Percentiles rank a stretch among this genome's conserved stretches.
Evolutionary conservation across 2,113 vertebrate species (phyloP).

Genomic region (Trematocara marginatum): DNA sequence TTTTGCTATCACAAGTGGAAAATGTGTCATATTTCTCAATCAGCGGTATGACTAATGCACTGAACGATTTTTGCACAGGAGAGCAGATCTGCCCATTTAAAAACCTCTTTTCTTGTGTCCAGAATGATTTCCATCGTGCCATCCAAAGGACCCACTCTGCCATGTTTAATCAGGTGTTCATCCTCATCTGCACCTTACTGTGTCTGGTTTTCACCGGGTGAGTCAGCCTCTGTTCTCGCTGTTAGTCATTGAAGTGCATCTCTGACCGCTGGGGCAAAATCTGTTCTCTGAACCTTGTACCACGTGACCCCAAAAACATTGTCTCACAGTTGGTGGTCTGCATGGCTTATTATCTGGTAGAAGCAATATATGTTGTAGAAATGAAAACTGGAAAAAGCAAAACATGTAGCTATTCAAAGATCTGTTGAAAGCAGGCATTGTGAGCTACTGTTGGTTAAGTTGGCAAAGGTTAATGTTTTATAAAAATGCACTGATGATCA

Average conservation of each 20-base stretch:
- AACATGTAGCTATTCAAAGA: background rate
- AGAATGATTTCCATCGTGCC: slow-evolving; percentile 96
- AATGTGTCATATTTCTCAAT: background rate
- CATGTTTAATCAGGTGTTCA: slow-evolving; percentile 98
- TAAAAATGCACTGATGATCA: background rate
- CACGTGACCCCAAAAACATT: background rate
- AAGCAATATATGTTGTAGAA: background rate
- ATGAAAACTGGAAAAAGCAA: fast-evolving
- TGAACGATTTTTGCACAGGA: background rate
- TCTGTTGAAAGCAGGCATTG: background rate
- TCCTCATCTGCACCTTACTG: slow-evolving; percentile 96
- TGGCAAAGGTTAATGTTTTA: background rate
- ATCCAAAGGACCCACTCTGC: slow-evolving; percentile 95
- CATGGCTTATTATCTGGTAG: background rate
- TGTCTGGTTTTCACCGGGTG: slow-evolving; percentile 97
- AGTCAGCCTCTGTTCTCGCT: slow-evolving; percentile 31
- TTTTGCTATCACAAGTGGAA: background rate
- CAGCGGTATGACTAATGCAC: fast-evolving
- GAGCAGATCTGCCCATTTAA: background rate
- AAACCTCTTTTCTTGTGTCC: background rate
- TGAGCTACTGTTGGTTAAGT: background rate
- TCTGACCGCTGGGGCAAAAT: background rate
- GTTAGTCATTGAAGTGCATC: background rate
- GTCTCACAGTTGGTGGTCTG: background rate
- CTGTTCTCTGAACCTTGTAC: background rate